Base-by-base conservation (phyloP, 2,797 vertebrate genomes). In the Uromys caudimaculatus region DNA sequence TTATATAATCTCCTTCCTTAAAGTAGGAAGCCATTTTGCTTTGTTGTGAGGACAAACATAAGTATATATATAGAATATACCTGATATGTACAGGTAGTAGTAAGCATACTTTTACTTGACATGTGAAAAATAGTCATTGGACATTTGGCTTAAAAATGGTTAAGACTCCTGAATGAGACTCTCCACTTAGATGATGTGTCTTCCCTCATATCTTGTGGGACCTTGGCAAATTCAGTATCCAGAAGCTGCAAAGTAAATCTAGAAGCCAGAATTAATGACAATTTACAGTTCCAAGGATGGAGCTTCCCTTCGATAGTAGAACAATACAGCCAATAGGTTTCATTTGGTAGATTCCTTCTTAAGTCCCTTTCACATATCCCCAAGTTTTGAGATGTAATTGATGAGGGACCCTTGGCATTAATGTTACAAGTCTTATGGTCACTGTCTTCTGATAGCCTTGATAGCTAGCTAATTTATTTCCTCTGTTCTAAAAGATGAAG, bases 81-180 rank as follows among this genome's bases (percentile, higher is more conserved):
- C 16, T 87, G 38, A 24, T 14, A 32, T 62, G 29, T 38, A 4
- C 69, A 0, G 81, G 11, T 71, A 77, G 47, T 7, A 76, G 87
- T 32, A 91, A 78, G 71, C n/a, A 23, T 27, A 54, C 64, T 83
- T 38, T 52, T 81, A 92, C 56, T 90, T 77, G 47, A n/a, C 13
- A 75, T 10, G 54, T 27, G 84, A 90, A 52, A 83, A 47, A 23
- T 56, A 89, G 56, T 27, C 44, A 62, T 79, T 84, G 58, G 11
- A 32, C 56, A 64, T 91, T 94, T 87, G 71, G 11, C 83, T 94
- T 87, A 95, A 38, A 95, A 41, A 62, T 76, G 6, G 14, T 90
- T 78, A 29, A 87, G 13, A 60, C 79, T 47, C 13, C 6, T n/a
- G 41, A 89, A 50, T 75, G 54, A n/a, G 41, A 44, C 12, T 76